Evolutionary conservation across 2,797 vertebrate species (phyloP).

Genomic region (Brachymystax lenok): DNA sequence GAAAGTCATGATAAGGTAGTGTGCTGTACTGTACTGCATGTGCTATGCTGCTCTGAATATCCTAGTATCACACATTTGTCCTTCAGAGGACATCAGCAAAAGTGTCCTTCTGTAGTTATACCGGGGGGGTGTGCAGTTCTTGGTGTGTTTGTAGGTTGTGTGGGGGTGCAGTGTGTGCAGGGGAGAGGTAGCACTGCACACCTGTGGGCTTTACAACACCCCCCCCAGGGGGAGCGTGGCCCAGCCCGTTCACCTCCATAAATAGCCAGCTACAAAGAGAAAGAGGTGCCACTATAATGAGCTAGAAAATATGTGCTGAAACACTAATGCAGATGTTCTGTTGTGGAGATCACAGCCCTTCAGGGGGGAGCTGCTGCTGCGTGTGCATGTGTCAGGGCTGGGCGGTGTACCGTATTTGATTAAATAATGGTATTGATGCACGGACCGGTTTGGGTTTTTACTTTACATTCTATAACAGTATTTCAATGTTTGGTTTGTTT

Average conservation of each 20-base stretch:
- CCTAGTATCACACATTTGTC: constrained; percentile 26
- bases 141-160: constrained; percentile 27
- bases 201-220: constrained; percentile 40
- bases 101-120: not conserved
- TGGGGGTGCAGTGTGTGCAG: constrained; percentile 22
- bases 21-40: too few species aligned
- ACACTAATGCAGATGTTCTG: constrained; percentile 28
- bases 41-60: constrained; percentile 9
- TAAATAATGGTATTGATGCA: too few species aligned
- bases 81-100: constrained; percentile 23
- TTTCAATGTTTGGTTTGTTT: too few species aligned
- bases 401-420: too few species aligned
- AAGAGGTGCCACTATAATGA: constrained; percentile 35
- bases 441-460: too few species aligned
- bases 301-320: constrained; percentile 25
- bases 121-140: constrained; percentile 17
- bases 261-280: constrained; percentile 52
- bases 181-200: constrained; percentile 25
- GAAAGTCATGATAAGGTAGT: too few species aligned
- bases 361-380: not conserved
- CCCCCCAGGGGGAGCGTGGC: constrained; percentile 8
- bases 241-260: constrained; percentile 33
- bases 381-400: not conserved
- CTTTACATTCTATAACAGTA: too few species aligned
- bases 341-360: constrained; percentile 16